These are phyloP conservation scores for Eudyptes chrysolophus DNA, from an alignment of 2,113 vertebrate genomes.

Conservation along the genomic window DNA sequence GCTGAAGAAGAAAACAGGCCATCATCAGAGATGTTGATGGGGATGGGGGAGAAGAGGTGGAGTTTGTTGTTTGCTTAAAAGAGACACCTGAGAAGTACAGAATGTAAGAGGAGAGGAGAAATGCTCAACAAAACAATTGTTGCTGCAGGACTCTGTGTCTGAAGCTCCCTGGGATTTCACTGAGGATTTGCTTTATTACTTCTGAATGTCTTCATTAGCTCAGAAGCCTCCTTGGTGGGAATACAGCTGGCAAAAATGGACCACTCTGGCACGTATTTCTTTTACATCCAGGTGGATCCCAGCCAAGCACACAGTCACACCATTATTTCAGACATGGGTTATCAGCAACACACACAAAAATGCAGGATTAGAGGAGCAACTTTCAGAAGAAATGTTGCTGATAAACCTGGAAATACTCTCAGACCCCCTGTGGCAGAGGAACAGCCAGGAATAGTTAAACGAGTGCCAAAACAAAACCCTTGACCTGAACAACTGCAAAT, in stretches of 20 bases:
- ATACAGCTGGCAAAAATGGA: neutral
- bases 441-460: constrained; percentile 15
- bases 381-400: neutral
- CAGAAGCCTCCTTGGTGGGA: neutral
- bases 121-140: neutral
- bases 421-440: neutral
- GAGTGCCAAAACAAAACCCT: constrained; percentile 22
- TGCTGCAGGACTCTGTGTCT: neutral
- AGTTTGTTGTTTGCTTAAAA: neutral
- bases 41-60: neutral
- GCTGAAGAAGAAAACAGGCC: neutral
- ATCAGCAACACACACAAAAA: neutral
- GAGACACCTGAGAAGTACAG: neutral
- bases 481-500: constrained; percentile 28
- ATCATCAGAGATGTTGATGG: neutral
- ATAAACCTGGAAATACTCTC: constrained; percentile 60
- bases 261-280: neutral
- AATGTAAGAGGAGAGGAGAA: neutral
- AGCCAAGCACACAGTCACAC: neutral
- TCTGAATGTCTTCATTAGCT: neutral
- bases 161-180: neutral
- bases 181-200: neutral
- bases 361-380: neutral
- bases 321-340: constrained; percentile 29
- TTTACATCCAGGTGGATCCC: neutral